These are phyloP conservation scores for Belgica antarctica DNA, from an alignment of 2,888 invertebrate genomes.

Conservation along the genomic window DNA sequence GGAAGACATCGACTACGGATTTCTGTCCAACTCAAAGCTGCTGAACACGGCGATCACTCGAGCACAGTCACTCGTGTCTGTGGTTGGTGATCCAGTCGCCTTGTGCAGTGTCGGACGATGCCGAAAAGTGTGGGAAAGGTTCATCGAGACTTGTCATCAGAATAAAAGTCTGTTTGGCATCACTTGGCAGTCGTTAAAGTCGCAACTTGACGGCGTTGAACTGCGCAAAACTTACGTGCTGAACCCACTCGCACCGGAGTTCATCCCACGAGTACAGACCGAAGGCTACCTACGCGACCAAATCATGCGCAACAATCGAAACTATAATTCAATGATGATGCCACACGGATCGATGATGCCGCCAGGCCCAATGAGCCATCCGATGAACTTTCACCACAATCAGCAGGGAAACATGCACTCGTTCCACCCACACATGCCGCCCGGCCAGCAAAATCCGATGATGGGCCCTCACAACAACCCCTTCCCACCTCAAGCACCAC, in stretches of 20 bases:
- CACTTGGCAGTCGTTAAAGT: conserved; percentile 66
- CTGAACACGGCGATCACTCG: conserved; percentile 80
- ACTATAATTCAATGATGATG: conserved; percentile 23
- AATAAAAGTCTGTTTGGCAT: conserved; percentile 71
- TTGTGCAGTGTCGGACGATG: conserved; percentile 77
- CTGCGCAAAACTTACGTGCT: conserved; percentile 71
- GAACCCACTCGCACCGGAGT: conserved; percentile 80
- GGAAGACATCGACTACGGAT: conserved; percentile 73
- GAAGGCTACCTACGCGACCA: conserved; percentile 56
- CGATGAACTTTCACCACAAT: conserved; percentile 38
- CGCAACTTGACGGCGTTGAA: conserved; percentile 71
- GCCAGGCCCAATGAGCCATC: conserved; percentile 42
- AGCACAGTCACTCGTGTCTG: conserved; percentile 77
- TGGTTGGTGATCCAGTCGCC: conserved; percentile 81
- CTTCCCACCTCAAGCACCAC: conserved; percentile 46
- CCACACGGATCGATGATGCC: conserved; percentile 36
- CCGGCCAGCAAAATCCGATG: conserved; percentile 44
- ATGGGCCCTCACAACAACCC: conserved; percentile 45
- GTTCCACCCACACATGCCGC: conserved; percentile 20
- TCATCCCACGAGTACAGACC: conserved; percentile 64
- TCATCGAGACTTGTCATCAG: conserved; percentile 69
- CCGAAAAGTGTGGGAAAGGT: conserved; percentile 77
- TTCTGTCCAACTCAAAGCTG: conserved; percentile 76
- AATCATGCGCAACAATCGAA: conserved; percentile 33
- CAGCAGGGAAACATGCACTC: conserved; percentile 37